Evolutionary conservation across 1,140 invertebrate species (phyloP).

Genomic region (Hypsibius dujardini): DNA sequence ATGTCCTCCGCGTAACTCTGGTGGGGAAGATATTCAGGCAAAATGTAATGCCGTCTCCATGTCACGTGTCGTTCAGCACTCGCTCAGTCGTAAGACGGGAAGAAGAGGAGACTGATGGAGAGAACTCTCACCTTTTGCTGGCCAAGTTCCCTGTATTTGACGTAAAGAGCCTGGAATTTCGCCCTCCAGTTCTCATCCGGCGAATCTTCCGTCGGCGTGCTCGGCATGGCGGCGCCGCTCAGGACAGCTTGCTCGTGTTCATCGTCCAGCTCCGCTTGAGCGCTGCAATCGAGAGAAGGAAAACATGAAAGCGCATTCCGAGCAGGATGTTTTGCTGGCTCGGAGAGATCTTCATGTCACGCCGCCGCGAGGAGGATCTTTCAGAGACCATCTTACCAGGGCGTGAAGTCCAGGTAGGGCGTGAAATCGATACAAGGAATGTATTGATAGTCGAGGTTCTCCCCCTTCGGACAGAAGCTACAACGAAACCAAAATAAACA

Average conservation of each 20-base stretch:
- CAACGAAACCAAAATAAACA: background rate
- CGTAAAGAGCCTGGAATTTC: background rate
- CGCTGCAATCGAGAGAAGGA: background rate
- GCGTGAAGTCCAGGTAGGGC: constrained; percentile 2
- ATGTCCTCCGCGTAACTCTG: constrained; percentile 14
- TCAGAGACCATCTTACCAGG: constrained; percentile 3
- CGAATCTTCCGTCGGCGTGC: background rate
- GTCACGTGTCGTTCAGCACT: too few relatives aligned
- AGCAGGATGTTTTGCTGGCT: too few relatives aligned
- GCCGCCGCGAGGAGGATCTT: too few relatives aligned
- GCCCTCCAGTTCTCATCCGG: background rate
- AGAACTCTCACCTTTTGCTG: constrained; percentile 11
- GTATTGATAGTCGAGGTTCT: background rate
- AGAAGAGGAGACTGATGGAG: too few relatives aligned
- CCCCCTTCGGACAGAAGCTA: constrained; percentile 14
- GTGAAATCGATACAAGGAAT: constrained; percentile 12
- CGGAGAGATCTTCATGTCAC: background rate
- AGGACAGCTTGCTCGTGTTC: constrained; percentile 12
- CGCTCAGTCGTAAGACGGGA: too few relatives aligned
- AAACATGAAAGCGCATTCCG: too few relatives aligned
- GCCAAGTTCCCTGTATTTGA: constrained; percentile 2
- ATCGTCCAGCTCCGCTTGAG: constrained; percentile 3
- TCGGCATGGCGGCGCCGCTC: too few relatives aligned
- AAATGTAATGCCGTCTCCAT: too few relatives aligned
- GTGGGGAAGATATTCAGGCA: too few relatives aligned